phyloP scores from a whole-genome alignment of 37 sponge, comb jelly and placozoan species.

The Chondrosia reniformis region DNA sequence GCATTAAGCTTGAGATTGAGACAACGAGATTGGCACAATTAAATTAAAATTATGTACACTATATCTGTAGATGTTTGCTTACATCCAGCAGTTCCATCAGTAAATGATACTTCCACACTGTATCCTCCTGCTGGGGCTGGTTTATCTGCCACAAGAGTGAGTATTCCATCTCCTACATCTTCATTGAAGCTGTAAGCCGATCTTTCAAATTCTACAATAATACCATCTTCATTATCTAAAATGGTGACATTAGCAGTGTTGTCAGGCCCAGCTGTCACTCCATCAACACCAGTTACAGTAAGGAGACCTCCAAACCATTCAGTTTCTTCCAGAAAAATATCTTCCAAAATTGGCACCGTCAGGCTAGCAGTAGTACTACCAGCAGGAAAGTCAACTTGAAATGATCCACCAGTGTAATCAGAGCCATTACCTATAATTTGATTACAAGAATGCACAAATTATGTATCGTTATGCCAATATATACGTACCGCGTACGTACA shows the following conservation, averaged over 20 bases:
- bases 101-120: neutral
- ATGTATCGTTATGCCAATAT: too few relatives aligned
- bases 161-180: neutral
- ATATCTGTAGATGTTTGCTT: too few relatives aligned
- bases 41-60: too few relatives aligned
- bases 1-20: too few relatives aligned
- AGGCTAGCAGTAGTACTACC: neutral
- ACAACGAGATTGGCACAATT: too few relatives aligned
- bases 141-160: neutral
- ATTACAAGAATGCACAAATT: too few relatives aligned
- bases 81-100: conserved; percentile 7
- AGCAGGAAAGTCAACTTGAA: conserved; percentile 15
- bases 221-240: neutral
- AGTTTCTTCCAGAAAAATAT: conserved; percentile 9
- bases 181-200: conserved; percentile 21
- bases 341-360: conserved; percentile 26
- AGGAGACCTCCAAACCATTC: conserved; percentile 24
- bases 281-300: neutral
- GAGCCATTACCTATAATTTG: too few relatives aligned
- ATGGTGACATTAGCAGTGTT: conserved; percentile 5
- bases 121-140: neutral
- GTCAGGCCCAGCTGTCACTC: neutral
- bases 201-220: conserved; percentile 27
- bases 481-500: too few relatives aligned
- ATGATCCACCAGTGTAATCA: too few relatives aligned